Conservation (phyloP, 2,113 vertebrate species). For the Lichenostomus cassidix region DNA sequence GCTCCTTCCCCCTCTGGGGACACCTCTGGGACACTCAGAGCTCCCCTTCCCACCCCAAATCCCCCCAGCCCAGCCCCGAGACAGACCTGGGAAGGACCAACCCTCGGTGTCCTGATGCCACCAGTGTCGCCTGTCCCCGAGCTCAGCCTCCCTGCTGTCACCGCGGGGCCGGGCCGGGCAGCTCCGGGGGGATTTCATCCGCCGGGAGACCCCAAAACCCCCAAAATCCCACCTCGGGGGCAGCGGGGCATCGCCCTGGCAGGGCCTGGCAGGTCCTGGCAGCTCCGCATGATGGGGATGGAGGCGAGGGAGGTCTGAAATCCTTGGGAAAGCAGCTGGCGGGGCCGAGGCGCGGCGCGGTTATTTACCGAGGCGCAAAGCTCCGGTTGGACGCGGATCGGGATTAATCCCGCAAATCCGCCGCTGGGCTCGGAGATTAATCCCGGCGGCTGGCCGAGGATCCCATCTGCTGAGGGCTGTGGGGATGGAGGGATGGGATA, state of each 20-base stretch:
- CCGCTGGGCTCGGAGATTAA: constrained; percentile 1
- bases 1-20: no score
- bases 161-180: not conserved
- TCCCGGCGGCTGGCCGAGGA: not conserved
- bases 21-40: rapidly evolving
- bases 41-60: not conserved
- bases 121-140: not conserved
- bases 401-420: constrained; percentile 29
- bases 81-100: not conserved
- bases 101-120: not conserved
- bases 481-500: not conserved
- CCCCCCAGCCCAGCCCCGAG: rapidly evolving
- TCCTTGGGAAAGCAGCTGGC: constrained; percentile 4
- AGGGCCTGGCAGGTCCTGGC: not conserved
- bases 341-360: not conserved
- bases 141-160: not conserved
- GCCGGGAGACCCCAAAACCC: not conserved
- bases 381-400: constrained; percentile 15
- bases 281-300: not conserved
- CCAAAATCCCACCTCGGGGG: not conserved
- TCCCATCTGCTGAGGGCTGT: not conserved
- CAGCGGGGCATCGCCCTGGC: not conserved
- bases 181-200: not conserved
- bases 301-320: not conserved
- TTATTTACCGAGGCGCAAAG: not conserved